Evolutionary conservation across 2,888 invertebrate species (phyloP).

Genomic region (Frankliniella intonsa): DNA sequence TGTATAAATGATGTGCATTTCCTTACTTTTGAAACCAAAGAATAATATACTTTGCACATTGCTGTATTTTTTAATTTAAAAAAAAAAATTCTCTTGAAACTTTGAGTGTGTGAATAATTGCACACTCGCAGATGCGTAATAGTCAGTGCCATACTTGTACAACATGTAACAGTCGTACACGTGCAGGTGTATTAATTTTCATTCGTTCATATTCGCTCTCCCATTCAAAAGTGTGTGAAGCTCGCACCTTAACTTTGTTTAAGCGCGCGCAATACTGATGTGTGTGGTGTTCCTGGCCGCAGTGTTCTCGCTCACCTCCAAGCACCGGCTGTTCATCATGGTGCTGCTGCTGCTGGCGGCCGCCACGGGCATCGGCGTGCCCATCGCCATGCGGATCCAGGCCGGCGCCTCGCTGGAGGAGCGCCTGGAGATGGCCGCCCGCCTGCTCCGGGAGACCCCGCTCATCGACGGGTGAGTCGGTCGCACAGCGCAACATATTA

Average conservation of each 20-base stretch:
- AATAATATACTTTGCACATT: too few species aligned
- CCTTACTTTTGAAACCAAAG: too few species aligned
- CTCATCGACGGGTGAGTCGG: slow-evolving; percentile 66
- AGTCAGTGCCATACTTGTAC: too few species aligned
- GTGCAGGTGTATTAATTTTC: too few species aligned
- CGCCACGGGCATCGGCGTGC: slow-evolving; percentile 74
- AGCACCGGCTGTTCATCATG: slow-evolving; percentile 73
- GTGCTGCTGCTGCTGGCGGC: slow-evolving; percentile 71
- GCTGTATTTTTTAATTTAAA: too few species aligned
- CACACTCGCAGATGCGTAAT: too few species aligned
- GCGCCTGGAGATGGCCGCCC: slow-evolving; percentile 66
- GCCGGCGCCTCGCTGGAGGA: slow-evolving; percentile 73
- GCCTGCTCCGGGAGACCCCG: slow-evolving; percentile 70
- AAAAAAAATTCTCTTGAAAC: too few species aligned
- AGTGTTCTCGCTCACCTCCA: slow-evolving; percentile 43
- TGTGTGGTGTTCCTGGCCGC: background rate
- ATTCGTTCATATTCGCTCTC: too few species aligned
- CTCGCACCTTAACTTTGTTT: background rate
- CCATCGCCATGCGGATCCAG: slow-evolving; percentile 69
- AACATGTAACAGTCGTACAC: background rate
- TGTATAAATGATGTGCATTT: too few species aligned
- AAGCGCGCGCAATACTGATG: background rate
- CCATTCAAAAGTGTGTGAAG: too few species aligned
- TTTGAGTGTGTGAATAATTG: too few species aligned
- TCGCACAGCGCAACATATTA: too few species aligned